These are phyloP conservation scores for Rhinichthys osculus DNA, from an alignment of 2,797 vertebrate species.

Conservation along the genomic window DNA sequence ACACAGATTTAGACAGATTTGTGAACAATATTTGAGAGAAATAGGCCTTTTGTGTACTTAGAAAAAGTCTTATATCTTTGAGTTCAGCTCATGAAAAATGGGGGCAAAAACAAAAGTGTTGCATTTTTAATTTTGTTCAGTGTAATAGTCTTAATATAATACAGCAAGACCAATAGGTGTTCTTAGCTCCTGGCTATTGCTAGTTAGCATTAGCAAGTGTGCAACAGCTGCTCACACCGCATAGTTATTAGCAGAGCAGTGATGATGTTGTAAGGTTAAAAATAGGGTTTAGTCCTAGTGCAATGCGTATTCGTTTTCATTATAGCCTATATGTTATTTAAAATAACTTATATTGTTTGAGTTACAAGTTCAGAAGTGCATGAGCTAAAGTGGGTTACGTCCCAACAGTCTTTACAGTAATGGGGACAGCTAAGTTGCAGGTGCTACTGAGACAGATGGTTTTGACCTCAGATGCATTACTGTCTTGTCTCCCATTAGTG, in stretches of 20 bases:
- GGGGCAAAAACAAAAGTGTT: no score
- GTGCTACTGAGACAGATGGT: slow-evolving; percentile 25
- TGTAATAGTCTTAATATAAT: slow-evolving; percentile 16
- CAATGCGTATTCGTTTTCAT: background rate
- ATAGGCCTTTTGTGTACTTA: no score
- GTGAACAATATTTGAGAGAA: no score
- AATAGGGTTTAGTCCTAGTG: background rate
- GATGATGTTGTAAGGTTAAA: background rate
- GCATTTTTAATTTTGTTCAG: no score
- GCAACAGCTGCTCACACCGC: background rate
- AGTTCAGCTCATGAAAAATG: no score
- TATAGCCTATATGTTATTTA: background rate
- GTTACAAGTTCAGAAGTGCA: background rate
- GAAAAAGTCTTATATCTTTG: no score
- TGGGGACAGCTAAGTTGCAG: background rate
- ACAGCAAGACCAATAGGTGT: background rate
- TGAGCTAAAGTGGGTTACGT: slow-evolving; percentile 20
- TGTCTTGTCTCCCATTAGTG: slow-evolving; percentile 13
- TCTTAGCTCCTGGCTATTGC: background rate
- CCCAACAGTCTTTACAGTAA: background rate
- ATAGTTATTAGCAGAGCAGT: background rate
- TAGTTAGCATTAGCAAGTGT: background rate
- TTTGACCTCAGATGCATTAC: slow-evolving; percentile 33
- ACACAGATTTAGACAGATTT: no score
- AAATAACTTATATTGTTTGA: background rate